Evolutionary conservation across 2,113 vertebrate species (phyloP).

Genomic region (Psettodes erumei): DNA sequence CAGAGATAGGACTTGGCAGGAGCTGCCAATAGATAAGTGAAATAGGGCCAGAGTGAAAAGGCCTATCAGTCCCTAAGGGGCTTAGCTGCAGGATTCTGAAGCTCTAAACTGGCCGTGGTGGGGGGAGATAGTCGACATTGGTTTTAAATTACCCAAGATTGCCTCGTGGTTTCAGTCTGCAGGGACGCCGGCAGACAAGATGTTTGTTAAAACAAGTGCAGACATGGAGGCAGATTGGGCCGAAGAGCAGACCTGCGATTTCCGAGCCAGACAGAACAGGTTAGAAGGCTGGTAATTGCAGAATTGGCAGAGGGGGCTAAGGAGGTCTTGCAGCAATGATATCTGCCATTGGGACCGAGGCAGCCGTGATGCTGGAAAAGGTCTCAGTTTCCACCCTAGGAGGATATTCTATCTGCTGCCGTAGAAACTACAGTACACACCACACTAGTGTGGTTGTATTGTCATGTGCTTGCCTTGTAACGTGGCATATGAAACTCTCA

Average conservation of each 20-base stretch:
- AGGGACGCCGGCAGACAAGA: slow-evolving; percentile 78
- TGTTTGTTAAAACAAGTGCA: slow-evolving; percentile 86
- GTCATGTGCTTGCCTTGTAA: slow-evolving; percentile 17
- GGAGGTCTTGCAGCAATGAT: slow-evolving; percentile 72
- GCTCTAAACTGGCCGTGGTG: slow-evolving; percentile 76
- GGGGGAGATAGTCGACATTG: slow-evolving; percentile 79
- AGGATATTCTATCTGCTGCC: slow-evolving; percentile 42
- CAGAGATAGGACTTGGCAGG: slow-evolving; percentile 81
- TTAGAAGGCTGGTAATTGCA: slow-evolving; percentile 79
- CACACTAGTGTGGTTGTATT: slow-evolving; percentile 17
- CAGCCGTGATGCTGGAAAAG: slow-evolving; percentile 35
- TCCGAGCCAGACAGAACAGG: slow-evolving; percentile 79
- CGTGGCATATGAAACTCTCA: slow-evolving; percentile 1
- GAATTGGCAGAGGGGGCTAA: slow-evolving; percentile 78
- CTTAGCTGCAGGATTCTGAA: slow-evolving; percentile 82
- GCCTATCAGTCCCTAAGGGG: slow-evolving; percentile 81
- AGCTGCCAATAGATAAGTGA: slow-evolving; percentile 86
- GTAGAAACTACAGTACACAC: background rate
- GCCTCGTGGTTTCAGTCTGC: slow-evolving; percentile 84
- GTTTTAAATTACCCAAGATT: slow-evolving; percentile 88
- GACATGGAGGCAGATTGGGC: slow-evolving; percentile 78
- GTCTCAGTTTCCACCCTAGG: slow-evolving; percentile 27
- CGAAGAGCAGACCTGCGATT: slow-evolving; percentile 76
- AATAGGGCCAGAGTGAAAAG: slow-evolving; percentile 85
- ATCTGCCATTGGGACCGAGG: slow-evolving; percentile 69